Percentiles rank a stretch among this genome's conserved stretches.
Conservation (phyloP, 2,113 vertebrate species). For the Ptyas mucosa region DNA sequence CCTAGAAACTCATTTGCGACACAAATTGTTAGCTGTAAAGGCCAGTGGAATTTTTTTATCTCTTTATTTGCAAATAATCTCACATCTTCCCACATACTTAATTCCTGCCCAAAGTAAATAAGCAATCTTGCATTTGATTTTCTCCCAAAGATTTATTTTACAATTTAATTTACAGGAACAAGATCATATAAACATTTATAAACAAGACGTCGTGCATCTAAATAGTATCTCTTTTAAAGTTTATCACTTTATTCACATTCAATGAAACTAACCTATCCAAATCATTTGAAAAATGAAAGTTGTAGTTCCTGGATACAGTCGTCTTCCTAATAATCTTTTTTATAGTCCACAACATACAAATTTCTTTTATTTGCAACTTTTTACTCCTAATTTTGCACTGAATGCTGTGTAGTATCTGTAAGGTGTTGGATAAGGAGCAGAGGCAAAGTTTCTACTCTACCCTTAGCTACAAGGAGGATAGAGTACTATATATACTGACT, state of each 20-base stretch:
- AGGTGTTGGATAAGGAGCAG: neutral
- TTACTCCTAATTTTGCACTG: neutral
- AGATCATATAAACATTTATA: neutral
- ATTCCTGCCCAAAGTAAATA: neutral
- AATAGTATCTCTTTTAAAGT: neutral
- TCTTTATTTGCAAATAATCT: neutral
- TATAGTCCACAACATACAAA: neutral
- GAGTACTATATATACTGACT: neutral
- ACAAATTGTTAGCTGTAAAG: neutral
- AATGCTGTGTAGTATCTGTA: neutral
- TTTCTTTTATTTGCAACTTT: neutral
- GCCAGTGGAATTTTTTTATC: neutral
- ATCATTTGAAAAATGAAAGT: neutral
- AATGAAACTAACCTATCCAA: neutral
- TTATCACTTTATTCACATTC: neutral
- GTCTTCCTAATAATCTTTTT: neutral
- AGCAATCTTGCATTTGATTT: neutral
- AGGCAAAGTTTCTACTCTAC: neutral
- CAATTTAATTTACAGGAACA: neutral
- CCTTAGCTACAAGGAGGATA: neutral
- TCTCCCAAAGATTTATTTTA: neutral
- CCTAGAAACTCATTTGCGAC: neutral
- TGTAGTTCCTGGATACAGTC: neutral
- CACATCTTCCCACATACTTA: neutral
- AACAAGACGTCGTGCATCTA: neutral